Base-by-base conservation (phyloP, 1,140 invertebrate species). In the Scaptomyza pallida region DNA sequence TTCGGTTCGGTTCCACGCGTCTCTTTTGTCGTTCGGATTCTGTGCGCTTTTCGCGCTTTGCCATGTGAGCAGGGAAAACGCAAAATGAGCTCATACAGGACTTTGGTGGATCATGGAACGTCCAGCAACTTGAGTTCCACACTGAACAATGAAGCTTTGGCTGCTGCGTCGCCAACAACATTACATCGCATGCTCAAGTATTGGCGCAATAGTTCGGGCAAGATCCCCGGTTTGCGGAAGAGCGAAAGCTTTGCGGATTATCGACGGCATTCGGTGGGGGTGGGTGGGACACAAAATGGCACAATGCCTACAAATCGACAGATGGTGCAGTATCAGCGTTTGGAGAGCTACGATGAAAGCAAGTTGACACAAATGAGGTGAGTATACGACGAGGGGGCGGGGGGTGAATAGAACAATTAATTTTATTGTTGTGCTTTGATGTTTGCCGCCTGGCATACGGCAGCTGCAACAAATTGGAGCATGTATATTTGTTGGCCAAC, bases 231-330 rank as follows among this genome's bases (percentile, higher is more conserved):
- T 5, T 47, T 90, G 5, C 67, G 79, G 10, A 90, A 90, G 35
- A 90, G 89, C 60, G 78, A 85, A 19, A 90, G 89, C 50, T 90
- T 90, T 52, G 63, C 82, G 3, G 89, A 90, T 17, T 90, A 86
- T 76, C 65, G 88, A 5, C 61, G 75, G 2, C 76, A 81, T 13
- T 75, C 77, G 10, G 70, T 64, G 19, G 35, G 40, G 0, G 67
- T 35, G 15, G 21, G 30, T 5, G 21, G 55, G n/a, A n/a, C n/a
- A 19, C 33, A 48, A 4, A 30, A 57, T 37, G 56, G 15, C 47
- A 63, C 54, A 0, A 13, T 57, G 37, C 56, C 52, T 4, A n/a
- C n/a, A n/a, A 33, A 44, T 5, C 47, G 65, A 12, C 71, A 86
- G 23, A 51, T 78, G 41, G 44, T 76, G 61, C 79, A 83, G 50